A percentile compares a stretch with the other conserved stretches of the same genome.
phyloP scores from a whole-genome alignment of 2,113 vertebrate genomes.

The Pseudolaguvia tuberculata region DNA sequence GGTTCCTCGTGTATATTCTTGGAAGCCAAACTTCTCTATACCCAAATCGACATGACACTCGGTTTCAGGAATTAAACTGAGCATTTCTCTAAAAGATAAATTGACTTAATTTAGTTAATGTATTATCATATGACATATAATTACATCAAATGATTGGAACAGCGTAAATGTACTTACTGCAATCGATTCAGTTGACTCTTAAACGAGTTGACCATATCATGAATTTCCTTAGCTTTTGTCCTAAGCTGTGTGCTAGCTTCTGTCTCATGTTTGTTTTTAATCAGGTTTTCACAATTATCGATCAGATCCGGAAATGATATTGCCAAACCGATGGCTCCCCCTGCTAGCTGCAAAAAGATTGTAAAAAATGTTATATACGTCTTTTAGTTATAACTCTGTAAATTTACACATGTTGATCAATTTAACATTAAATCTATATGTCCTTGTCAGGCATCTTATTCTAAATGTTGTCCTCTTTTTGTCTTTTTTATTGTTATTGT shows the following conservation, averaged over 20 bases:
- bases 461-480: no score
- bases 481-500: background rate
- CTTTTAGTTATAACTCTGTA: no score
- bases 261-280: constrained; percentile 11
- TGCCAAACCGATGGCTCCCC: background rate
- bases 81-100: constrained; percentile 7
- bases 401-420: no score
- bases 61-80: constrained; percentile 1
- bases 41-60: background rate
- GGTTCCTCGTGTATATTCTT: constrained; percentile 8
- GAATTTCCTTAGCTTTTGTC: background rate
- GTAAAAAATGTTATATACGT: background rate
- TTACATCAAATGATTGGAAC: background rate
- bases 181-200: background rate
- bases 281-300: constrained; percentile 1
- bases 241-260: background rate
- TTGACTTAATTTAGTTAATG: background rate
- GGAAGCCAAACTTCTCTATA: background rate
- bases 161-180: background rate
- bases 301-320: background rate
- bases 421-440: no score
- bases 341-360: background rate
- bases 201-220: background rate
- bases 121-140: background rate
- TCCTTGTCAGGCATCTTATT: no score